phyloP scores from a whole-genome alignment of 2,888 invertebrate genomes.

The Tipula helvola region DNA sequence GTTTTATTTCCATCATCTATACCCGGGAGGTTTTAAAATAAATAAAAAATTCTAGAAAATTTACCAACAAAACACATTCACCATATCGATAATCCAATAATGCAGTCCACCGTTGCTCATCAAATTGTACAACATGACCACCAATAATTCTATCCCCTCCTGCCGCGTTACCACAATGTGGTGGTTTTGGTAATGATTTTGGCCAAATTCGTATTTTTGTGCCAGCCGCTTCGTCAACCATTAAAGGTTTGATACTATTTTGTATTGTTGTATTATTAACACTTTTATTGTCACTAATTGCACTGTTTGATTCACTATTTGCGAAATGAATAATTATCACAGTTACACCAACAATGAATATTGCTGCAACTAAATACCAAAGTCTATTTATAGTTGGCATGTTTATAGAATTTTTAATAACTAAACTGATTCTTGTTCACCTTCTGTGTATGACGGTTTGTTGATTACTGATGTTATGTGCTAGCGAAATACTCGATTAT shows the following conservation, averaged over 20 bases:
- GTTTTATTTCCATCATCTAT: neutral
- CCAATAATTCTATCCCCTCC: neutral
- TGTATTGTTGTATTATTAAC: neutral
- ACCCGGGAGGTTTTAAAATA: neutral
- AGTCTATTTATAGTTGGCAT: neutral
- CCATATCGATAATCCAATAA: constrained; percentile 6
- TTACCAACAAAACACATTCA: neutral
- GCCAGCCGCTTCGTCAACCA: neutral
- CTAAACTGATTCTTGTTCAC: neutral
- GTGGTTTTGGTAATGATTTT: neutral
- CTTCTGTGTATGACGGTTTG: neutral
- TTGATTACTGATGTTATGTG: neutral
- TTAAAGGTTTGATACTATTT: neutral
- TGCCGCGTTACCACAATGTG: neutral
- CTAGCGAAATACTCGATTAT: neutral
- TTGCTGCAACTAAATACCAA: neutral
- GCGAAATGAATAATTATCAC: neutral
- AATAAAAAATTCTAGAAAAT: neutral
- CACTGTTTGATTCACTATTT: neutral
- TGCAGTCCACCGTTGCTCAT: neutral
- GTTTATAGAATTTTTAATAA: neutral
- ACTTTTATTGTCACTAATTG: neutral
- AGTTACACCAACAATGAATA: neutral
- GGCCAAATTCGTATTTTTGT: neutral
- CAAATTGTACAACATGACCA: neutral